These are phyloP conservation scores for Serripes groenlandicus DNA, from an alignment of 2,888 invertebrate species.

Conservation along the genomic window DNA sequence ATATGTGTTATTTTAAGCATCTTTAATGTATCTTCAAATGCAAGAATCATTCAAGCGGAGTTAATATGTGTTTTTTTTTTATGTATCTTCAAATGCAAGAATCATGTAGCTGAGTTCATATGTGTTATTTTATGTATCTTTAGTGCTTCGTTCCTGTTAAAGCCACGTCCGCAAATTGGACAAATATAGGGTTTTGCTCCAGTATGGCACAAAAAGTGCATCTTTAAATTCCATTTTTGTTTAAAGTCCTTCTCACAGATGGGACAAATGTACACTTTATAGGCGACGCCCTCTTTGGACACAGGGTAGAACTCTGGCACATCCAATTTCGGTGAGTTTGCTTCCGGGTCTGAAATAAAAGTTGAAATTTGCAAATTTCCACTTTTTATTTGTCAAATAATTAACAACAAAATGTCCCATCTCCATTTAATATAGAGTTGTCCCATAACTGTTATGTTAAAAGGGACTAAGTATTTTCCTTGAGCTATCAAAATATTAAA, in stretches of 20 bases:
- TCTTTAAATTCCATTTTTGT: constrained; percentile 13
- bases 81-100: no score
- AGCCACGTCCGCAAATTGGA: constrained; percentile 16
- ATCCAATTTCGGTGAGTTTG: background rate
- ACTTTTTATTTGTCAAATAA: no score
- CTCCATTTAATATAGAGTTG: no score
- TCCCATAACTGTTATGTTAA: no score
- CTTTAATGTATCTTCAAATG: background rate
- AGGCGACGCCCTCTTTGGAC: background rate
- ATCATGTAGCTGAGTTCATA: no score
- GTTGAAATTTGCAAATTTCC: no score
- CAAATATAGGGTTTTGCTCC: constrained; percentile 19
- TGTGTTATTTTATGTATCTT: constrained; percentile 4
- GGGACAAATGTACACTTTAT: background rate
- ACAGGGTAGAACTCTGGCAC: background rate
- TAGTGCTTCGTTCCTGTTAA: background rate
- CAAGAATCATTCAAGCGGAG: no score
- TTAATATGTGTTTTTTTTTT: no score
- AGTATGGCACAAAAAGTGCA: constrained; percentile 21
- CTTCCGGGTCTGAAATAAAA: background rate
- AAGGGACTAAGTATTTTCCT: no score
- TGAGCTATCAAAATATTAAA: no score
- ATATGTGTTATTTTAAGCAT: background rate
- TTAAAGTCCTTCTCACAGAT: constrained; percentile 3
- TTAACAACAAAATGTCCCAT: no score